Base-by-base conservation (phyloP, 37 sponge, comb jelly and placozoan species). In the Hormiphora californensis region DNA sequence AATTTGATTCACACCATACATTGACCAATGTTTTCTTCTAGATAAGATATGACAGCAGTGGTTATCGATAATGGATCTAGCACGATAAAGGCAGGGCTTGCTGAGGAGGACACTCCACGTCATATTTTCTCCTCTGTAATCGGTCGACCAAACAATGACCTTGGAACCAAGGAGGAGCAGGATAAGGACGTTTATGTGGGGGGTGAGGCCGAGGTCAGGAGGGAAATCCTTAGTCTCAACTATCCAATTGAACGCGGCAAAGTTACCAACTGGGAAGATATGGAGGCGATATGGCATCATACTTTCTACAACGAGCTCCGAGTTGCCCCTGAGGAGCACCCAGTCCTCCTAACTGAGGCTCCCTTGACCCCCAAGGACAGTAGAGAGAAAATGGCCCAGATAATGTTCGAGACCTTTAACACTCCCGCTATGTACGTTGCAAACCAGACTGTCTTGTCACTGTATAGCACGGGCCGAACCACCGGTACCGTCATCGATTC, bases 401-500 rank as follows among this genome's bases (percentile, higher is more conserved):
- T 69, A 7, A 69, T 69, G 78, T 69, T 69, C 78, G 78, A 69
- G 21, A 69, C 78, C 19, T 69, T 69, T 36, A 69, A 69, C 78
- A 30, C 28, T n/a, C 39, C 78, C 25, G n/a, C n/a, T n/a, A n/a
- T n/a, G n/a, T n/a, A n/a, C n/a, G n/a, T n/a, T n/a, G n/a, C n/a
- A n/a, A n/a, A n/a, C n/a, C n/a, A n/a, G n/a, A n/a, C n/a, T n/a
- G n/a, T n/a, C n/a, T n/a, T n/a, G n/a, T n/a, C n/a, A n/a, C 61
- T 57, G n/a, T 57, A 57, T 30, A 28, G 30, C 61, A 28, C 61
- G n/a, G 61, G 61, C 7, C 94, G 97, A 89, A 96, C 97, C 91
- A 96, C 97, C 62, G 95, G 95, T 89, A 95, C 93, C 90, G 95
- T 95, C 89, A 92, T 95, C 88, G 95, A 95, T 85, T 93, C 95